A percentile compares a stretch with the other conserved stretches of the same genome.
phyloP scores from a whole-genome alignment of 2,888 invertebrate species.

The Geophilus truncorum region DNA sequence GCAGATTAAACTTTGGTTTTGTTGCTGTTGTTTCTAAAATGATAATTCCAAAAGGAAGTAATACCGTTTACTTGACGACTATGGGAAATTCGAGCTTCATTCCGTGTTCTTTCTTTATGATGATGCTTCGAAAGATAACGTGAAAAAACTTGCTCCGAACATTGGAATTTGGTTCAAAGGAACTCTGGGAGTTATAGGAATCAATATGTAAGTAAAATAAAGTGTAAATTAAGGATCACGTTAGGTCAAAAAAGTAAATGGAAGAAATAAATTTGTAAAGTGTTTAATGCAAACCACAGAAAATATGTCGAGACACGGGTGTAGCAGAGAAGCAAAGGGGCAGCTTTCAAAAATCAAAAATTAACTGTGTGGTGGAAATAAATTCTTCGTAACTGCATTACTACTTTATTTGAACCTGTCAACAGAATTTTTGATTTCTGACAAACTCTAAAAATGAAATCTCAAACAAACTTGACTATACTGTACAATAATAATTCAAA shows the following conservation, averaged over 20 bases:
- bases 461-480: no score
- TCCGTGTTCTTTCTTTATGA: neutral
- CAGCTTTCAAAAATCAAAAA: no score
- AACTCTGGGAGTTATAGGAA: constrained; percentile 18
- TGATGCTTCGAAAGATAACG: neutral
- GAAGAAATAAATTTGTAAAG: neutral
- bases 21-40: neutral
- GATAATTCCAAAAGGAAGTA: neutral
- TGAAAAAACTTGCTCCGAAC: neutral
- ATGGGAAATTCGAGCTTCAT: neutral
- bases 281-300: no score
- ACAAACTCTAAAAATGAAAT: no score
- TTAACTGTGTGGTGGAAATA: no score
- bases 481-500: neutral
- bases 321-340: no score
- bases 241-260: neutral
- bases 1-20: neutral
- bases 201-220: constrained; percentile 23
- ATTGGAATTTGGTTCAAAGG: constrained; percentile 11
- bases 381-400: no score
- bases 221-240: no score
- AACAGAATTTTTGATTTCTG: no score
- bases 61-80: neutral
- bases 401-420: no score
- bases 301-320: no score